phyloP scores from a whole-genome alignment of 2,888 invertebrate genomes.

The Iphiclides podalirius region DNA sequence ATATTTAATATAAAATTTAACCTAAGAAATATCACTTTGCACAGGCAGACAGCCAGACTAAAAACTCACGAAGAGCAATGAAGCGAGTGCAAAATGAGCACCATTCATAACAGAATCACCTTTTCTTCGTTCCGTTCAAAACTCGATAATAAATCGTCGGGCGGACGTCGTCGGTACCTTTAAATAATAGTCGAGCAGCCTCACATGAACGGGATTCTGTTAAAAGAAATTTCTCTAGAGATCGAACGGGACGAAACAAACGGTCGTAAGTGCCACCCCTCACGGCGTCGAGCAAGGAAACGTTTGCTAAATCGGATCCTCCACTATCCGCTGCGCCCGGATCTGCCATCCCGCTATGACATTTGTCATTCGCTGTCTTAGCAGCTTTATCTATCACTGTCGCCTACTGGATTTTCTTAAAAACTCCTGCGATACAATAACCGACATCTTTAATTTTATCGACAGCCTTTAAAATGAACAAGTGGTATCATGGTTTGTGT shows the following conservation, averaged over 20 bases:
- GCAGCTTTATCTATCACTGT: slow-evolving; percentile 55
- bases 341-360: slow-evolving; percentile 51
- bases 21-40: background rate
- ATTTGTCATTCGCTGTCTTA: slow-evolving; percentile 53
- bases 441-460: slow-evolving; percentile 16
- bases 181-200: slow-evolving; percentile 37
- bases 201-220: slow-evolving; percentile 56
- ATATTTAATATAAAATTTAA: background rate
- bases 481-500: background rate
- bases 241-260: slow-evolving; percentile 57
- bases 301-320: slow-evolving; percentile 43
- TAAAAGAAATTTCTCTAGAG: slow-evolving; percentile 57
- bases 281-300: slow-evolving; percentile 28
- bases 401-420: slow-evolving; percentile 26
- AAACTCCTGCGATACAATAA: slow-evolving; percentile 12
- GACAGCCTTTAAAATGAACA: slow-evolving; percentile 8
- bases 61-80: background rate
- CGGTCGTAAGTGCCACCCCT: slow-evolving; percentile 39
- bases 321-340: slow-evolving; percentile 35
- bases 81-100: slow-evolving; percentile 15
- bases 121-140: slow-evolving; percentile 25
- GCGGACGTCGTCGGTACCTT: slow-evolving; percentile 26
- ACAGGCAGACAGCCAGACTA: background rate
- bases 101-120: slow-evolving; percentile 35
- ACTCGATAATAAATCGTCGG: slow-evolving; percentile 35